Evolutionary conservation across 2,113 vertebrate species (phyloP).

Genomic region (Taurulus bubalis): DNA sequence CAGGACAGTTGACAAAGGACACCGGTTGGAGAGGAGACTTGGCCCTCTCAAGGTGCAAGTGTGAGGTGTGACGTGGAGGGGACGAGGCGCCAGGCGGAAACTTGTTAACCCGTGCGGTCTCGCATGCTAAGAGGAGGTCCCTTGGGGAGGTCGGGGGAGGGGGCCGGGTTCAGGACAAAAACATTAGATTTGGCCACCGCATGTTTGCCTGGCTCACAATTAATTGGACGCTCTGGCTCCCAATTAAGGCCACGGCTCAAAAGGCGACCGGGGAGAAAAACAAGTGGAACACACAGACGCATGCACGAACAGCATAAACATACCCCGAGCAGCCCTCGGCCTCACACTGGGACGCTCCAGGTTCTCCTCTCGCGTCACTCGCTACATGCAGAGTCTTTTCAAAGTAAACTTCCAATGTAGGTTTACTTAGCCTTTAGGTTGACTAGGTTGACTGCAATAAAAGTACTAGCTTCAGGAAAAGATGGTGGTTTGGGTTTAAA

Average conservation of each 20-base stretch:
- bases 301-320: slow-evolving; percentile 13
- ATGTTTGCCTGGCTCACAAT: slow-evolving; percentile 84
- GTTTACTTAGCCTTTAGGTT: too few species aligned
- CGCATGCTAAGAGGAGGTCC: slow-evolving; percentile 42
- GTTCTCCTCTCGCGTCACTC: too few species aligned
- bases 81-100: slow-evolving; percentile 31
- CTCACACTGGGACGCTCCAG: too few species aligned
- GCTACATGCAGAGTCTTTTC: too few species aligned
- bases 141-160: slow-evolving; percentile 24
- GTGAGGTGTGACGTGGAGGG: slow-evolving; percentile 38
- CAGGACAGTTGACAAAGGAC: slow-evolving; percentile 68
- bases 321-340: slow-evolving; percentile 1
- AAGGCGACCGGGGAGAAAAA: slow-evolving; percentile 83
- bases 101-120: slow-evolving; percentile 48
- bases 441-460: too few species aligned
- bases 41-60: slow-evolving; percentile 35
- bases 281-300: slow-evolving; percentile 37
- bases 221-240: slow-evolving; percentile 91
- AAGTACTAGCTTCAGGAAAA: too few species aligned
- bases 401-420: too few species aligned
- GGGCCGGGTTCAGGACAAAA: slow-evolving; percentile 13
- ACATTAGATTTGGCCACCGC: slow-evolving; percentile 69
- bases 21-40: slow-evolving; percentile 38
- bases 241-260: slow-evolving; percentile 89
- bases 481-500: too few species aligned